A percentile compares a stretch with the other conserved stretches of the same genome.
Conservation (phyloP, 2,113 vertebrate species). For the Oncorhynchus nerka region DNA sequence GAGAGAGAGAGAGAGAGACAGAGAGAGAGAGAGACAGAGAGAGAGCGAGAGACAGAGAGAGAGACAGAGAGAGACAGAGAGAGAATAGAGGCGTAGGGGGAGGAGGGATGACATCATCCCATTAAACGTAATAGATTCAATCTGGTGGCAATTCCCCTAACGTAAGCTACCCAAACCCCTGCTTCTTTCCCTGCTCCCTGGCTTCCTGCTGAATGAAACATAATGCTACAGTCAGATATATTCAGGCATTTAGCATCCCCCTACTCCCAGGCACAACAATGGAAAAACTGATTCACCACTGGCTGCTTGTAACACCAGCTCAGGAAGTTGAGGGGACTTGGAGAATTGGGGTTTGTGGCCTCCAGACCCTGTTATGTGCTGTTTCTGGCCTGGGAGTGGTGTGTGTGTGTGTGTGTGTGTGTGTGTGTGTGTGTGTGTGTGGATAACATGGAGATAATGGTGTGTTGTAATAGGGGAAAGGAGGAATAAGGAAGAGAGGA, state of each 20-base stretch:
- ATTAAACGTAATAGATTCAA: constrained; percentile 59
- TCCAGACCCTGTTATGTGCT: constrained; percentile 15
- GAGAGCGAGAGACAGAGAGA: no score
- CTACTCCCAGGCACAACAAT: constrained; percentile 26
- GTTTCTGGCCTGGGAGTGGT: constrained; percentile 25
- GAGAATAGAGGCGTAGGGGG: not conserved
- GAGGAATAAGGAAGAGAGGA: constrained; percentile 36
- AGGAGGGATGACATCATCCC: constrained; percentile 52
- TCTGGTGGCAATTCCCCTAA: constrained; percentile 46
- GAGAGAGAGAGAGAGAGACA: no score
- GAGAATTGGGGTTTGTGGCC: constrained; percentile 29
- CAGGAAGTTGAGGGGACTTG: constrained; percentile 29
- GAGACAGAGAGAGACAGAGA: no score
- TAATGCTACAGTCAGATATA: constrained; percentile 42
- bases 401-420: no score
- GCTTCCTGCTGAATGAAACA: constrained; percentile 30
- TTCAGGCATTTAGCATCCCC: constrained; percentile 29
- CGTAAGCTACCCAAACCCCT: constrained; percentile 12
- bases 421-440: no score
- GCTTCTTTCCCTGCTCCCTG: constrained; percentile 5
- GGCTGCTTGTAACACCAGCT: not conserved
- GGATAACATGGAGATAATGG: constrained; percentile 33
- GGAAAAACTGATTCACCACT: constrained; percentile 35
- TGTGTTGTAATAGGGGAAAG: constrained; percentile 32
- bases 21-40: no score